Percentiles rank a stretch among this genome's conserved stretches.
Evolutionary conservation across 1,140 invertebrate species (phyloP).

Genomic region (Cotesia glomerata): DNA sequence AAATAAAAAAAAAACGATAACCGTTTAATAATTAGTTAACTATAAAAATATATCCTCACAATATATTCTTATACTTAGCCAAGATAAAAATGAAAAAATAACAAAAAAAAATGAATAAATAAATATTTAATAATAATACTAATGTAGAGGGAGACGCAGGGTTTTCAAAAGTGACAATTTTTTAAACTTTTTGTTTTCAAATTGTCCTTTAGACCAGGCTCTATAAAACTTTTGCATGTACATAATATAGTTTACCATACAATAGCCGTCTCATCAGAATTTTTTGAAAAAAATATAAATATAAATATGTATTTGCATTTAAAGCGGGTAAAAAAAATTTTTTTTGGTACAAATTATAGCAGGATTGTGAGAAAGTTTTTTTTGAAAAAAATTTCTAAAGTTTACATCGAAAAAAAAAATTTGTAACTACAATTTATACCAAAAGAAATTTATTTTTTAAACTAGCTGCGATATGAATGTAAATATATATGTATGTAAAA

Average conservation of each 20-base stretch:
- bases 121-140: too few species aligned
- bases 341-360: too few species aligned
- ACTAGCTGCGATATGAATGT: too few species aligned
- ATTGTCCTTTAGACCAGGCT: constrained; percentile 7
- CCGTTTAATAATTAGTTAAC: constrained; percentile 13
- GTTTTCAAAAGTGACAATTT: constrained; percentile 17
- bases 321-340: too few species aligned
- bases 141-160: constrained; percentile 18
- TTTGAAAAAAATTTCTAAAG: too few species aligned
- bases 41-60: constrained; percentile 17
- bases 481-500: neutral
- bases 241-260: constrained; percentile 14
- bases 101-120: neutral
- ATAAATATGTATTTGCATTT: neutral
- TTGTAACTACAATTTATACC: too few species aligned
- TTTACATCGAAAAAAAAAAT: too few species aligned
- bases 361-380: too few species aligned
- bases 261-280: constrained; percentile 16
- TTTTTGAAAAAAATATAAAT: constrained; percentile 14
- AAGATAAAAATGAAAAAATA: constrained; percentile 3
- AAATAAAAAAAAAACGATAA: constrained; percentile 36
- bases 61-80: constrained; percentile 57
- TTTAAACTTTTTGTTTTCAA: neutral
- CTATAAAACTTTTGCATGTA: constrained; percentile 25
- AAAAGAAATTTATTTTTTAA: too few species aligned